These are phyloP conservation scores for Centropus bengalensis DNA, from an alignment of 2,113 vertebrate species.

Conservation along the genomic window DNA sequence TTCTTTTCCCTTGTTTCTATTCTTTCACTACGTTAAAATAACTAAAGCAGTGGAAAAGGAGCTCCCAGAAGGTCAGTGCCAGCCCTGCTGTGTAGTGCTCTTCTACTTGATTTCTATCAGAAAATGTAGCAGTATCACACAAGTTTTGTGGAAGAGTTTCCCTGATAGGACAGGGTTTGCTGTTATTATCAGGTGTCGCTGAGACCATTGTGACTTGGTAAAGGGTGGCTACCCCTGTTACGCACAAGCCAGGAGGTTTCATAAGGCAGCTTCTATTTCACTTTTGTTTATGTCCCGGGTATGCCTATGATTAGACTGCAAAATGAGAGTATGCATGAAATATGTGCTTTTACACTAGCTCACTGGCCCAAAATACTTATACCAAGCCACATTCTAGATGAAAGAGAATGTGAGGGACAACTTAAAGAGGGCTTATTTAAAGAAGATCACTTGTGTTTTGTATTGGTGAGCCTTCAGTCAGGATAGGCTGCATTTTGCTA, in stretches of 20 bases:
- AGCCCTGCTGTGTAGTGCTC: not conserved
- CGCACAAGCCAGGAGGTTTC: not conserved
- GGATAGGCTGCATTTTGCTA: not conserved
- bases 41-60: not conserved
- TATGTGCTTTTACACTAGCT: not conserved
- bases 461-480: not conserved
- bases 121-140: not conserved
- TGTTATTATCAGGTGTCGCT: not conserved
- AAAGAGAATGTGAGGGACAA: not conserved
- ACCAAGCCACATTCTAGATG: not conserved
- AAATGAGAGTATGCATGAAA: not conserved
- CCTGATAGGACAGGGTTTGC: not conserved
- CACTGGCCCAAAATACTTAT: not conserved
- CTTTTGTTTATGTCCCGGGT: not conserved
- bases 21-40: not conserved
- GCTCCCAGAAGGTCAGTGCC: not conserved
- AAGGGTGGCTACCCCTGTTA: not conserved
- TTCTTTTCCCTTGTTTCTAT: not conserved
- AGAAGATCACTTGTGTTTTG: not conserved
- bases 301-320: not conserved
- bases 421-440: not conserved
- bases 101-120: not conserved
- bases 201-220: not conserved
- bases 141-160: not conserved
- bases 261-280: not conserved